A percentile compares a stretch with the other conserved stretches of the same genome.
Conservation (phyloP, 1,140 invertebrate species). For the Eumaeus atala region DNA sequence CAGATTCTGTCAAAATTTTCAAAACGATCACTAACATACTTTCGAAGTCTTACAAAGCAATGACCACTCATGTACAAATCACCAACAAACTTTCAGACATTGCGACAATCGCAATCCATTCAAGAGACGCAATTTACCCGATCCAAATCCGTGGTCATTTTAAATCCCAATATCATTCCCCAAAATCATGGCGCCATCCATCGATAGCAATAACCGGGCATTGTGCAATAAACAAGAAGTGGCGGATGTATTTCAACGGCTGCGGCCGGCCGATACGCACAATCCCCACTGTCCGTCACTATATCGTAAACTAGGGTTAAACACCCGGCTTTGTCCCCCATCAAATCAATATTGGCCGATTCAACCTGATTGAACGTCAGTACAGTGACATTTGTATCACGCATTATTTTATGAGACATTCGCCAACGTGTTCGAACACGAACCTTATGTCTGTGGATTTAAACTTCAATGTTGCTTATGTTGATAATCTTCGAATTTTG, state of each 20-base stretch:
- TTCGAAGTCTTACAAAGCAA: too few relatives aligned
- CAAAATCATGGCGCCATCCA: slow-evolving; percentile 12
- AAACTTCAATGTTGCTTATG: not conserved
- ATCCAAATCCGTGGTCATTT: slow-evolving; percentile 9
- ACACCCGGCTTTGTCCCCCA: slow-evolving; percentile 22
- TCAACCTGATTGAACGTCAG: slow-evolving; percentile 21
- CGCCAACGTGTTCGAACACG: not conserved
- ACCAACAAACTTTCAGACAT: too few relatives aligned
- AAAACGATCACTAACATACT: too few relatives aligned
- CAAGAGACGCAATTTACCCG: slow-evolving; percentile 10
- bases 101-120: not conserved
- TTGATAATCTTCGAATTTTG: slow-evolving; percentile 2
- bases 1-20: too few relatives aligned
- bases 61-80: too few relatives aligned
- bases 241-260: slow-evolving; percentile 14
- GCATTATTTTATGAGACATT: slow-evolving; percentile 11
- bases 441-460: not conserved
- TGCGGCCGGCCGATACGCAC: slow-evolving; percentile 18
- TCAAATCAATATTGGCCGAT: slow-evolving; percentile 21
- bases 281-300: slow-evolving; percentile 19
- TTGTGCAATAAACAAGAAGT: slow-evolving; percentile 20
- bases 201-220: not conserved
- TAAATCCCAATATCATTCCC: slow-evolving; percentile 1
- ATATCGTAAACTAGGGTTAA: slow-evolving; percentile 29
- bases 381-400: slow-evolving; percentile 18